Evolutionary conservation across 2,888 invertebrate species (phyloP).

Genomic region (Meiosimyza decipiens): DNA sequence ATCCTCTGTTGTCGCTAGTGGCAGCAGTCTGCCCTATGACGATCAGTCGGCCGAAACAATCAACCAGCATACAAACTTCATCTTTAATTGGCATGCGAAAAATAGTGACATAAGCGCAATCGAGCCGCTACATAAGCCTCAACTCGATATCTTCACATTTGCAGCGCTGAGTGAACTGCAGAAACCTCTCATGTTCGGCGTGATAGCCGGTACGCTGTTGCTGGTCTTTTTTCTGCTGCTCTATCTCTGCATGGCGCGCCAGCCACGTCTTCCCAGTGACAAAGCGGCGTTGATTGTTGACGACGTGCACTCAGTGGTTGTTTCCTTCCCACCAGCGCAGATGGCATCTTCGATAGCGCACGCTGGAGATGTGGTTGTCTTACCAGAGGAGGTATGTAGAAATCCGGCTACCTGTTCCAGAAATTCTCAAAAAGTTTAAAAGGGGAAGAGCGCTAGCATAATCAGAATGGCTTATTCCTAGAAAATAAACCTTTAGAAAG

Average conservation of each 20-base stretch:
- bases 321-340: conserved; percentile 48
- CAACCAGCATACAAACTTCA: conserved; percentile 50
- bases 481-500: conserved; percentile 7
- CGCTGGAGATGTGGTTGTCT: conserved; percentile 41
- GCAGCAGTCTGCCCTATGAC: conserved; percentile 38
- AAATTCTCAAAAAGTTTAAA: conserved; percentile 53
- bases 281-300: conserved; percentile 55
- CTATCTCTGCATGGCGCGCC: conserved; percentile 50
- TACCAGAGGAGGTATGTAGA: conserved; percentile 45
- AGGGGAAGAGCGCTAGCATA: conserved; percentile 5
- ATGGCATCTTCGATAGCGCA: conserved; percentile 37
- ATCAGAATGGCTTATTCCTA: conserved; percentile 22
- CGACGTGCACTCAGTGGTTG: conserved; percentile 48
- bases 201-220: conserved; percentile 52
- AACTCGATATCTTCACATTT: conserved; percentile 50
- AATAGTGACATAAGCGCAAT: conserved; percentile 52
- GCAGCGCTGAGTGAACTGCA: conserved; percentile 53
- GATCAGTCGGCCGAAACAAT: conserved; percentile 48
- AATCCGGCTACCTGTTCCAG: conserved; percentile 51
- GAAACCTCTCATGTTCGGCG: conserved; percentile 54
- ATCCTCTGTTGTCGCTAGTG: conserved; percentile 18
- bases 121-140: conserved; percentile 51
- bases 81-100: conserved; percentile 52
- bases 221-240: conserved; percentile 50
- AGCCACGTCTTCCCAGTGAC: conserved; percentile 49